Evolutionary conservation across 2,113 vertebrate genomes (phyloP).

Genomic region (Ranitomeya variabilis): DNA sequence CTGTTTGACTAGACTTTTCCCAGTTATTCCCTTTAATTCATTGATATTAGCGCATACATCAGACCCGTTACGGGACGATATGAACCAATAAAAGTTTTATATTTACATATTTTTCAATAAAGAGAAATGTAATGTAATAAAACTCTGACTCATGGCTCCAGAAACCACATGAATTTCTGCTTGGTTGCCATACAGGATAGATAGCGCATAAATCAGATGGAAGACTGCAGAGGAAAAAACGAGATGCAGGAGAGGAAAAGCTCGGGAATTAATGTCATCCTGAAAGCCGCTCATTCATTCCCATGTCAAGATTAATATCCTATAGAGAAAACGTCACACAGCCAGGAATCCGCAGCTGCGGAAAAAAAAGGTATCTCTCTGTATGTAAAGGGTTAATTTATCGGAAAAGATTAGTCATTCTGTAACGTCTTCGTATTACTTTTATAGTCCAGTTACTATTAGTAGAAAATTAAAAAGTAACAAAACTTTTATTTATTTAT

Average conservation of each 20-base stretch:
- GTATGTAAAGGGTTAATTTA: background rate
- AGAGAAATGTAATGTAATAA: conserved; percentile 19
- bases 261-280: background rate
- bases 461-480: background rate
- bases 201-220: conserved; percentile 2
- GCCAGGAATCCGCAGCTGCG: background rate
- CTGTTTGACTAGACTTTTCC: background rate
- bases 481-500: too few species aligned
- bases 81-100: background rate
- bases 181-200: background rate
- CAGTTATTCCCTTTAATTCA: background rate
- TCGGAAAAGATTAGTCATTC: background rate
- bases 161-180: background rate
- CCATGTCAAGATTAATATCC: background rate
- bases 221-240: background rate
- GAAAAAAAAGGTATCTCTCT: background rate
- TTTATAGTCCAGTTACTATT: background rate
- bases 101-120: conserved; percentile 32
- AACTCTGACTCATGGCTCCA: background rate
- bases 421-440: background rate
- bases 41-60: background rate
- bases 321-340: background rate
- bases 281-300: background rate
- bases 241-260: background rate
- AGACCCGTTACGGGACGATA: background rate